Evolutionary conservation across 2,113 vertebrate species (phyloP), one percentile per base, ranked within the genome.

Genomic region (Numida meleagris): DNA sequence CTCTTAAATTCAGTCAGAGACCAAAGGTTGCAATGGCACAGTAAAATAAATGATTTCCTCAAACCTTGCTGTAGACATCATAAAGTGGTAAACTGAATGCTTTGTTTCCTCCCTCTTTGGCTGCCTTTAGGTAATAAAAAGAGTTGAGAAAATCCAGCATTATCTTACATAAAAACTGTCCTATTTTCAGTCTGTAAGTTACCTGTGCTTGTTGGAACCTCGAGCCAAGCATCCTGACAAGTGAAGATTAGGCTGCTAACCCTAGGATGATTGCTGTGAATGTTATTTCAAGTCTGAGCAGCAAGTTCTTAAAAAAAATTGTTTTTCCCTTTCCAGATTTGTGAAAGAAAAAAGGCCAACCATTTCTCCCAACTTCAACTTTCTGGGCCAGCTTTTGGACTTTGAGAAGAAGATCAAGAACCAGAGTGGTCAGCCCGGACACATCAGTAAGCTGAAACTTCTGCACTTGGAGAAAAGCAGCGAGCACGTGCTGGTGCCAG

Each of bases 361-460:
- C 38, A 98, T 98, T 93, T 98, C 98, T 72, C 98, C 98, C 14
- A 98, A 98, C 92, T 98, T 98, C 96, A 98, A 98, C 82, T 98
- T 98, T 42, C 96, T 98, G 92, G 98, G 98, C 61, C 98, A 98
- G 66, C 98, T 98, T 79, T 96, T 99, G 91, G 99, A 99, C 96
- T 99, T 99, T 15, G 99, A 99, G 97, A 99, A 98, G 77, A 99
- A 98, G 95, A 98, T 99, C n/a, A 99, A 98, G 95, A 97, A 76
- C 84, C 98, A 97, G 74, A 82, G 87, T 0, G 93, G 96, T 31
- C 93, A 95, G 38, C 33, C 86, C 0, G 97, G 97, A 24, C 78
- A 91, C 3, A 96, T 98, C 8, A 97, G 97, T 81, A 98, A 97
- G 80, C 91, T 98, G 88, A 98, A 97, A 57, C 95, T 98, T 7